Conservation (phyloP, 2,888 invertebrate species). For the Hofmannophila pseudospretella region DNA sequence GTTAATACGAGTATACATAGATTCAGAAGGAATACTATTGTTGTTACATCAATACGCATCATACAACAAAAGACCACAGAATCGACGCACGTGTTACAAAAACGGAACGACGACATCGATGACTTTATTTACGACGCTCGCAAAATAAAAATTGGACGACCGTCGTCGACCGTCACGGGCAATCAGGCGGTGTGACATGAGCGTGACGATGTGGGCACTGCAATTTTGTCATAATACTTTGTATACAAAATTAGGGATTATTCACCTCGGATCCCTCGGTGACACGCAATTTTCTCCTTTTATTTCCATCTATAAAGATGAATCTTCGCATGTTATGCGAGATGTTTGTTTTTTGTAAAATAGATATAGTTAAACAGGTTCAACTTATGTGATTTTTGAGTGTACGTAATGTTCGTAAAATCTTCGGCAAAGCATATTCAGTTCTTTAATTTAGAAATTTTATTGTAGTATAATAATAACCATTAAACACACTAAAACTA, state of each 20-base stretch:
- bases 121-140: conserved; percentile 34
- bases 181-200: conserved; percentile 31
- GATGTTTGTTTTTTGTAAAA: conserved; percentile 6
- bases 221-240: conserved; percentile 24
- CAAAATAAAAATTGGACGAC: conserved; percentile 31
- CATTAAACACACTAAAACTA: too few relatives aligned
- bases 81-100: conserved; percentile 33
- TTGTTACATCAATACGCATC: too few relatives aligned
- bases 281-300: conserved; percentile 42
- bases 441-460: too few relatives aligned
- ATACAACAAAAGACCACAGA: conserved; percentile 1
- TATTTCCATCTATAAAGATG: conserved; percentile 30
- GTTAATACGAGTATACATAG: too few relatives aligned
- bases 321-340: conserved; percentile 20
- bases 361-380: too few relatives aligned
- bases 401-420: too few relatives aligned
- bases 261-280: conserved; percentile 40
- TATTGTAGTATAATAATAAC: too few relatives aligned
- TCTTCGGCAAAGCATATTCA: too few relatives aligned
- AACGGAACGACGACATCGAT: conserved; percentile 22
- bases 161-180: conserved; percentile 21
- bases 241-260: conserved; percentile 70
- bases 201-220: conserved; percentile 53
- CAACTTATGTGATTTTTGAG: too few relatives aligned
- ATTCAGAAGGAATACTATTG: too few relatives aligned